Base-by-base conservation (phyloP, 2,797 vertebrate species). In the Carduelis carduelis region DNA sequence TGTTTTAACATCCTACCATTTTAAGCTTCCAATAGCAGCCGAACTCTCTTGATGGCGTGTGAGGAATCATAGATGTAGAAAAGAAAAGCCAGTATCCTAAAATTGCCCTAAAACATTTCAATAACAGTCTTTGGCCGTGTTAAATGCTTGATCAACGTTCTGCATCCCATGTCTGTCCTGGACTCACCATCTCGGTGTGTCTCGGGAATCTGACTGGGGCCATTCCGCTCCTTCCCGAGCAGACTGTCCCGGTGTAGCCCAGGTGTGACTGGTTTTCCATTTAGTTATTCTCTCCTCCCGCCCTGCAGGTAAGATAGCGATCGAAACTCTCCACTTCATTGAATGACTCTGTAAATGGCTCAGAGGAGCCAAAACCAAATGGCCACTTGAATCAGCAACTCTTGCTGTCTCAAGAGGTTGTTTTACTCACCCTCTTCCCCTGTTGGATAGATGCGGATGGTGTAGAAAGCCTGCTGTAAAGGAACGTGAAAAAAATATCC, bases 251-350 rank as follows among this genome's bases (percentile, higher is more conserved):
- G 4, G 4, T 37, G 35, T 5, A 10, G 14, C 43, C 27, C 49
- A 11, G 16, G 23, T 8, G 41, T 14, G 19, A 7, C 15, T n/a
- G 26, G 2, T 20, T 55, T 43, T 28, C 20, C 32, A 24, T 21
- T n/a, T 14, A 3, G 21, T 24, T 4, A 6, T 57, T 13, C 56
- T 47, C 19, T 50, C 4, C 22, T 83, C 27, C 39, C 3, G 4
- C n/a, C 8, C 17, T 26, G 11, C 34, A 34, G 64, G n/a, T 23
- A 8, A 1, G 0, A 1, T 3, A 6, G 41, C 9, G 4, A 34
- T 5, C 28, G 24, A 13, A 46, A 1, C 23, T 44, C 1, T 2
- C 5, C 7, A 0, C 23, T 60, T 21, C 43, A 1, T 2, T 19
- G 46, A 7, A 23, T 6, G 27, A 7, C 4, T 0, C 19, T 15